Conservation (phyloP, 2,113 vertebrate genomes). For the Pituophis catenifer region DNA sequence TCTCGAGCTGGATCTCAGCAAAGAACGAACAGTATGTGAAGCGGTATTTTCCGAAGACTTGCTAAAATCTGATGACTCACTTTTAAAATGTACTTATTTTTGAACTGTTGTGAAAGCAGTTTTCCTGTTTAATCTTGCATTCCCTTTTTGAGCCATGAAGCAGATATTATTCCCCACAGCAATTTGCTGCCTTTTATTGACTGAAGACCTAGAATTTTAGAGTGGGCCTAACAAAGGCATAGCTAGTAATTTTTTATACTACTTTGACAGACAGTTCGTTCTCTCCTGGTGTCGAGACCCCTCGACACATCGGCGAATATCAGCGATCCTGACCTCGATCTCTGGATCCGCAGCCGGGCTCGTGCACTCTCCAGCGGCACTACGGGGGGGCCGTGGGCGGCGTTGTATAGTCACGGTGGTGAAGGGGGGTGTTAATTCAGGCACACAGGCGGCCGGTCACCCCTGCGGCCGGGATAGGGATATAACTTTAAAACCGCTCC, state of each 20-base stretch:
- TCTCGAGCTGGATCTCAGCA: not conserved
- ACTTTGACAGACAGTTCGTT: slow-evolving; percentile 42
- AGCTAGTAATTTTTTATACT: slow-evolving; percentile 20
- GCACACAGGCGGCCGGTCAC: too few species aligned
- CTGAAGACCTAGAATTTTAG: slow-evolving; percentile 36
- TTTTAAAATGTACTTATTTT: not conserved
- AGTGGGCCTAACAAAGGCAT: slow-evolving; percentile 27
- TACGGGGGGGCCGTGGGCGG: too few species aligned
- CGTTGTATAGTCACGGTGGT: too few species aligned
- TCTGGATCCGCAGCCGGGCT: too few species aligned
- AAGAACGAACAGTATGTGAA: slow-evolving; percentile 13
- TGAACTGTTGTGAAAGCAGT: slow-evolving; percentile 16
- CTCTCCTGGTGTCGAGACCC: too few species aligned
- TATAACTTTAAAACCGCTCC: too few species aligned
- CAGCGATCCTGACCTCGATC: too few species aligned
- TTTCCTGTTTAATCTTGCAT: slow-evolving; percentile 12
- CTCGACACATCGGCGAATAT: too few species aligned
- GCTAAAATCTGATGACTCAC: not conserved
- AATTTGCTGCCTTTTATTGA: slow-evolving; percentile 38
- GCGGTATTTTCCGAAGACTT: not conserved
- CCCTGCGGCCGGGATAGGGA: too few species aligned
- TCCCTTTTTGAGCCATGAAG: slow-evolving; percentile 29
- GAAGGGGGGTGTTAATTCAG: too few species aligned
- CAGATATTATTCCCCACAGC: slow-evolving; percentile 13
- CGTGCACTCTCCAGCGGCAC: too few species aligned